Percentiles rank a stretch among this genome's conserved stretches.
Conservation (phyloP, 2,888 invertebrate genomes). For the Plemyria rubiginata region DNA sequence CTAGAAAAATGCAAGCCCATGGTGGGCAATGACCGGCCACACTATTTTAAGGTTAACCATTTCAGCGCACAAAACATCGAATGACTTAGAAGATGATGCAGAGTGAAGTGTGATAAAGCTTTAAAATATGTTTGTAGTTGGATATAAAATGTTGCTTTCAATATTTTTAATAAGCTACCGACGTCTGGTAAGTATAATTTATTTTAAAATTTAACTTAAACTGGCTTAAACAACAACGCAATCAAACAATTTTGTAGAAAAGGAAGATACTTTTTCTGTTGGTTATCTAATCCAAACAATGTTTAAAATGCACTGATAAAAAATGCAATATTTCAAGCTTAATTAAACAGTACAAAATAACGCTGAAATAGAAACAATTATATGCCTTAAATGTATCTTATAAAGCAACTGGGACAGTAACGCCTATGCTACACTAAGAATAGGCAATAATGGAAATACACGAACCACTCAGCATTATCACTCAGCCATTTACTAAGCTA, state of each 20-base stretch:
- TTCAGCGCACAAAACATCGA: neutral
- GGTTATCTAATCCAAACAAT: conserved; percentile 6
- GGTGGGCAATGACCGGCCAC: neutral
- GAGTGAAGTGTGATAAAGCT: conserved; percentile 6
- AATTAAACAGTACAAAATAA: conserved; percentile 32
- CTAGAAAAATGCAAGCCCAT: neutral
- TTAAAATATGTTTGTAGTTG: conserved; percentile 5
- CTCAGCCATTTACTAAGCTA: conserved; percentile 18
- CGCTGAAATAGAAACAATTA: conserved; percentile 31
- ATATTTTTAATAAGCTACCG: conserved; percentile 21
- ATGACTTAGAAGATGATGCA: conserved; percentile 4
- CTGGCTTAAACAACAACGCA: neutral
- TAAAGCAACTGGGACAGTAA: conserved; percentile 65
- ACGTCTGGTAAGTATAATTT: conserved; percentile 24
- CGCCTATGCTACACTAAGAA: conserved; percentile 38
- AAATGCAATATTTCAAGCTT: conserved; percentile 27
- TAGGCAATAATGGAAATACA: conserved; percentile 38
- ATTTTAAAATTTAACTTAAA: neutral
- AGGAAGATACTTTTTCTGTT: conserved; percentile 21
- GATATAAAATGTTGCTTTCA: conserved; percentile 16
- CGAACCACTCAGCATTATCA: conserved; percentile 37
- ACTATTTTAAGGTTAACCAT: neutral
- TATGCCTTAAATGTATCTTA: conserved; percentile 56
- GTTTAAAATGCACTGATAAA: conserved; percentile 29
- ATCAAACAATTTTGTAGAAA: conserved; percentile 9